Evolutionary conservation across 2,113 vertebrate genomes (phyloP).

Genomic region (Recurvirostra avosetta): DNA sequence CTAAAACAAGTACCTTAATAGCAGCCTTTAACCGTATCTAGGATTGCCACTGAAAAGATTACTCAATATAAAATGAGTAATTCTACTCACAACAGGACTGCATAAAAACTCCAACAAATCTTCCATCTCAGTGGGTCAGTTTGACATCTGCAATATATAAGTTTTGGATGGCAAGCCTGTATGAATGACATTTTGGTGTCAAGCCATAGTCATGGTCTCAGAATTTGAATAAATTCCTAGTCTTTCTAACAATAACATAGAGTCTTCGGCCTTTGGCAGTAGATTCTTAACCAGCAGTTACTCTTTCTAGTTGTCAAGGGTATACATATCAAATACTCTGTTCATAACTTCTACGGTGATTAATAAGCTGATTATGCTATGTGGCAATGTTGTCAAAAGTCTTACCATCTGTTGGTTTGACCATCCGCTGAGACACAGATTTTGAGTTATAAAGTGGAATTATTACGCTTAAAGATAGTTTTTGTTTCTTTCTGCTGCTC

Average conservation of each 20-base stretch:
- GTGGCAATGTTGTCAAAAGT: not conserved
- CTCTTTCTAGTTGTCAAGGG: not conserved
- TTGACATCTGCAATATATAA: slow-evolving; percentile 79
- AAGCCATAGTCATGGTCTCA: slow-evolving; percentile 61
- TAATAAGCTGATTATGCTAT: not conserved
- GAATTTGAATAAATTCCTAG: slow-evolving; percentile 57
- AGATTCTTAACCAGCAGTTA: not conserved
- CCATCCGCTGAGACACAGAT: not conserved
- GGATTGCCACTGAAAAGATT: slow-evolving; percentile 58
- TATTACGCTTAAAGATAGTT: not conserved
- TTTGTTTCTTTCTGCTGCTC: not conserved
- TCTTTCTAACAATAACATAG: slow-evolving; percentile 62
- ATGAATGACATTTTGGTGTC: slow-evolving; percentile 74
- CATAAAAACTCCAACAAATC: slow-evolving; percentile 80
- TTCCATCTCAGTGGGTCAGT: slow-evolving; percentile 74
- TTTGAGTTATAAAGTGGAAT: not conserved
- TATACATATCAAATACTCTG: not conserved
- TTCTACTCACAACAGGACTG: slow-evolving; percentile 76
- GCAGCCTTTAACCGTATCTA: not conserved
- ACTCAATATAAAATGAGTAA: slow-evolving; percentile 72
- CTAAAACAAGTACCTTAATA: slow-evolving; percentile 4
- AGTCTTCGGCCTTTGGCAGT: slow-evolving; percentile 27
- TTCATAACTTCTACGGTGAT: not conserved
- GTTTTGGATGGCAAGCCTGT: slow-evolving; percentile 71
- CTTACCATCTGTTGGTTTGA: not conserved